phyloP scores from a whole-genome alignment of 30 jellyfish, hydroid and myxozoan species.

The Aurelia sp. region DNA sequence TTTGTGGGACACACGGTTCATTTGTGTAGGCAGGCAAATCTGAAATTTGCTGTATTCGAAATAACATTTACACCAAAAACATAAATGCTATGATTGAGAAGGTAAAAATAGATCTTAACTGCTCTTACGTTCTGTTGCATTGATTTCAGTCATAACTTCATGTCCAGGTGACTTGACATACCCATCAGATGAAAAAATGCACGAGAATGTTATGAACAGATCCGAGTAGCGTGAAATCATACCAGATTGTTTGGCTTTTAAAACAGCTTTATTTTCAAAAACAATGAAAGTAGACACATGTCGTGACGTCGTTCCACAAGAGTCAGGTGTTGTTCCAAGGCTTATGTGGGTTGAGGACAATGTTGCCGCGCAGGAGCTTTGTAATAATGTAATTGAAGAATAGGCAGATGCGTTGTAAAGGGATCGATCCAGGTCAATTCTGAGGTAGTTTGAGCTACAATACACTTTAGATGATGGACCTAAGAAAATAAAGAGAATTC shows the following conservation, averaged over 20 bases:
- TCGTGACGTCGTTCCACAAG: constrained; percentile 41
- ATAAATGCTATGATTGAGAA: too few species aligned
- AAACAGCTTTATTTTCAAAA: constrained; percentile 31
- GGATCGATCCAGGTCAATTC: constrained; percentile 32
- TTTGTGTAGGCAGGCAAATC: too few species aligned
- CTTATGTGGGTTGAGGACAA: background rate
- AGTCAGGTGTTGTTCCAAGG: constrained; percentile 39
- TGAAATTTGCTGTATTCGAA: too few species aligned
- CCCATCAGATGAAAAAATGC: constrained; percentile 15
- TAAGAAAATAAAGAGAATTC: background rate
- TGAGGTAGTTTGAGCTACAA: constrained; percentile 53
- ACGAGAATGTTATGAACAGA: constrained; percentile 12
- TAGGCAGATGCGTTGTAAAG: constrained; percentile 15
- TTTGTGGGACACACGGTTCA: too few species aligned
- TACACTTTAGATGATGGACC: constrained; percentile 17
- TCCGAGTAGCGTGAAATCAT: constrained; percentile 22
- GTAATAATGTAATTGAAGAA: constrained; percentile 16
- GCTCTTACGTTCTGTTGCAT: constrained; percentile 69
- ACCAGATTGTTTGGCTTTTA: constrained; percentile 9
- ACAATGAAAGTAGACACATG: background rate
- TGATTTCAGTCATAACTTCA: constrained; percentile 12
- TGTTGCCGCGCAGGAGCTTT: constrained; percentile 21
- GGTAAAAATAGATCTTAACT: too few species aligned
- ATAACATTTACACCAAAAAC: too few species aligned
- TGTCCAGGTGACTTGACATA: constrained; percentile 10